phyloP scores from a whole-genome alignment of 1,140 invertebrate genomes.

The Cotesia vestalis region DNA sequence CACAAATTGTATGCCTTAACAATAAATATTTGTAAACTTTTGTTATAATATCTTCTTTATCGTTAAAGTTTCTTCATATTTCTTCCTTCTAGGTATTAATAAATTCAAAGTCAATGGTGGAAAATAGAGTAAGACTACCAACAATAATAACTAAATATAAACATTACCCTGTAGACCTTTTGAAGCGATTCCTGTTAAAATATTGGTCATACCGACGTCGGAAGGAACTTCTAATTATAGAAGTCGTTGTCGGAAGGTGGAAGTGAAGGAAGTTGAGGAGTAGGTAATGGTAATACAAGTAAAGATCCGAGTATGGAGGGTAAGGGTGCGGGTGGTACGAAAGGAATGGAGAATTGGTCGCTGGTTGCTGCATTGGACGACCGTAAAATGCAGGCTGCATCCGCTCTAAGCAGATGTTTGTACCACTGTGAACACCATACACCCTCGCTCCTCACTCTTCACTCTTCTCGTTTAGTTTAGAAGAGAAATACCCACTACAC shows the following conservation, averaged over 20 bases:
- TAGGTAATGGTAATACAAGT: not conserved
- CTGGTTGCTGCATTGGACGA: conserved; percentile 53
- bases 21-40: too few species aligned
- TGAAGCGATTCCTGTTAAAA: conserved; percentile 8
- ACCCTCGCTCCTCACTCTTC: too few species aligned
- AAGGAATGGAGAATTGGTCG: conserved; percentile 47
- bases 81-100: too few species aligned
- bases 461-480: conserved; percentile 37
- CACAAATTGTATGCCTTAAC: too few species aligned
- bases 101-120: too few species aligned
- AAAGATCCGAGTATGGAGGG: conserved; percentile 33
- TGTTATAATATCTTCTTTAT: not conserved
- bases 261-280: conserved; percentile 46
- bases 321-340: conserved; percentile 52
- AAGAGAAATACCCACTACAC: conserved; percentile 33
- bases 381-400: conserved; percentile 65
- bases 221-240: conserved; percentile 63
- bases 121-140: not conserved
- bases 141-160: not conserved
- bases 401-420: conserved; percentile 62
- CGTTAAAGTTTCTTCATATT: too few species aligned
- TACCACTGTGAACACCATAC: conserved; percentile 18
- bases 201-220: conserved; percentile 28
- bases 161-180: not conserved
- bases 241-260: conserved; percentile 52